These are phyloP conservation scores for Acrocephalus arundinaceus DNA, from an alignment of 2,113 vertebrate species.

Conservation along the genomic window DNA sequence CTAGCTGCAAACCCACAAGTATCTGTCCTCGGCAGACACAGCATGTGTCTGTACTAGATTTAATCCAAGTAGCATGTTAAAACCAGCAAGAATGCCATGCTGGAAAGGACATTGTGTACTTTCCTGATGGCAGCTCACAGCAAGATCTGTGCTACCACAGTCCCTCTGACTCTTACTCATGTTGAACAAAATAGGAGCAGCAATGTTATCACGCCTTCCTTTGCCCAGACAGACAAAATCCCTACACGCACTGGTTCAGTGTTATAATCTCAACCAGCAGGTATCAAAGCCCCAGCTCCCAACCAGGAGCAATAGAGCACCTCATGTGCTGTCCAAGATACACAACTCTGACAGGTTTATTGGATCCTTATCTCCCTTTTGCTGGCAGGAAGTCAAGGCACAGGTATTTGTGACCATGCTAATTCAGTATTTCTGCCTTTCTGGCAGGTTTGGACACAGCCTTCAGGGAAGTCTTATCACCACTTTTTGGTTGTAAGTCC, in stretches of 20 bases:
- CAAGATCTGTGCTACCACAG: neutral
- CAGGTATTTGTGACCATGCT: neutral
- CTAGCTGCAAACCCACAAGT: neutral
- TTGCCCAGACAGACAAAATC: neutral
- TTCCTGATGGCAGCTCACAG: neutral
- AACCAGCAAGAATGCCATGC: neutral
- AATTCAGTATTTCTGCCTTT: neutral
- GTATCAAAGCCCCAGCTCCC: neutral
- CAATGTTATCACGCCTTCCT: neutral
- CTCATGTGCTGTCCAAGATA: neutral
- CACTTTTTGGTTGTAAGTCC: neutral
- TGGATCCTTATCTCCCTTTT: neutral
- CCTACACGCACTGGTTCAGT: neutral
- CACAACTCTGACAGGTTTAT: neutral
- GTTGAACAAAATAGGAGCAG: neutral
- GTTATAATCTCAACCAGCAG: neutral
- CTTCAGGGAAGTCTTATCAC: neutral
- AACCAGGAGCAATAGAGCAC: neutral
- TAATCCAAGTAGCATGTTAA: neutral
- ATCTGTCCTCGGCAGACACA: neutral
- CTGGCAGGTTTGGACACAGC: fast-evolving
- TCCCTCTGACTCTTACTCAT: neutral
- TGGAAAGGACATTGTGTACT: neutral
- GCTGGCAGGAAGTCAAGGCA: neutral
- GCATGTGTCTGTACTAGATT: neutral